Base-by-base conservation (phyloP, 2,888 invertebrate genomes). In the Hermaeophaga mercurialis region DNA sequence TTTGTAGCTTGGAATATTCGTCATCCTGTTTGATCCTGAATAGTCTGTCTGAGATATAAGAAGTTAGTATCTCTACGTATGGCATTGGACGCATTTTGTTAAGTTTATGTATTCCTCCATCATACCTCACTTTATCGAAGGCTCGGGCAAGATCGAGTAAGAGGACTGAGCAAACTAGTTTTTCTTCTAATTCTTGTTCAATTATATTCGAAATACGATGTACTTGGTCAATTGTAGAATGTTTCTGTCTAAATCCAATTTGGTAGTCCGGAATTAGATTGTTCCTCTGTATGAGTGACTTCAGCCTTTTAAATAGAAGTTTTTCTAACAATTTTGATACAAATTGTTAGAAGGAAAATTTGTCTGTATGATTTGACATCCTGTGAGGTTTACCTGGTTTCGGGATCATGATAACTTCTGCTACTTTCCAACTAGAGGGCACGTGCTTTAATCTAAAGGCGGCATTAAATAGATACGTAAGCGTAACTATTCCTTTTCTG, bases 1-100 rank as follows among this genome's bases (percentile, higher is more conserved):
- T 19, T 41, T 41, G 24, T 28, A 44, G 9, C 26, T 44, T 26
- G 1, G 44, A 44, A 28, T 44, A 44, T 44, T 44, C 24, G 15
- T 24, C 26, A 24, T 44, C 44, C 7, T 44, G 44, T 24, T 44
- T 44, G n/a, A 44, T 15, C 24, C 14, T 24, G 15, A 44, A 44
- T 5, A 24, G n/a, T 22, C 7, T 44, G 44, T 44, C 28, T 44
- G n/a, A 22, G 19, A 41, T 41, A 41, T 19, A 41, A 18, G 19
- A 41, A 22, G 41, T 41, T 41, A 41, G 18, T 41, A 58, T 26
- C 26, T 26, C 6, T 26, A 26, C 5, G 9, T 26, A 26, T 26
- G 5, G 26, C 9, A 8, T 3, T 26, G 26, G 26, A 26, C 2
- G 4, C 9, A 7, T 26, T 26, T 26, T 26, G 2, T 4, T 26